These are phyloP conservation scores for Pangasianodon gigas DNA, from an alignment of 2,113 vertebrate species.

Conservation along the genomic window DNA sequence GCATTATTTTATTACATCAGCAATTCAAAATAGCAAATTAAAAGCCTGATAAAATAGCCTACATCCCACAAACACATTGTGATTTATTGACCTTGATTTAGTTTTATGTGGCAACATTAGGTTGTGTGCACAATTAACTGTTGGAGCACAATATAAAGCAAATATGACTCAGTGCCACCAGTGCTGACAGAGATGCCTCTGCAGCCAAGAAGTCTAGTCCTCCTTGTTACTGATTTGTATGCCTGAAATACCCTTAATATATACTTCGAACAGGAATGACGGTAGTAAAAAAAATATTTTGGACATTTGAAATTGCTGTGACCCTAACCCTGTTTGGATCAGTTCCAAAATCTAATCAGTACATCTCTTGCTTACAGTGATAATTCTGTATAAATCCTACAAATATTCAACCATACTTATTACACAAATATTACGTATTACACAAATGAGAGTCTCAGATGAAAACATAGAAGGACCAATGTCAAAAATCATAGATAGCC, in stretches of 20 bases:
- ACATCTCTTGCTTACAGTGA: neutral
- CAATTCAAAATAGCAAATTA: neutral
- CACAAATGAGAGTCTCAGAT: neutral
- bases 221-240: neutral
- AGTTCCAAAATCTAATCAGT: neutral
- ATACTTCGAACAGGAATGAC: neutral
- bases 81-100: neutral
- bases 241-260: neutral
- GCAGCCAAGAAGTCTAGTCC: neutral
- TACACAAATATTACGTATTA: neutral
- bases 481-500: neutral
- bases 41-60: neutral
- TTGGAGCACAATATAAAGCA: neutral
- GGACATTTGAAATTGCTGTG: neutral
- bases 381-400: neutral
- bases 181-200: neutral
- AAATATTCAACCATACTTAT: neutral
- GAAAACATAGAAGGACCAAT: neutral
- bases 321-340: neutral
- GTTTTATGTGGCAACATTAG: neutral
- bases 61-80: neutral
- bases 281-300: neutral
- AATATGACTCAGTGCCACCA: neutral
- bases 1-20: neutral
- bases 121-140: neutral